Base-by-base conservation (phyloP, 37 sponge, comb jelly and placozoan species). In the Tethya wilhelma region DNA sequence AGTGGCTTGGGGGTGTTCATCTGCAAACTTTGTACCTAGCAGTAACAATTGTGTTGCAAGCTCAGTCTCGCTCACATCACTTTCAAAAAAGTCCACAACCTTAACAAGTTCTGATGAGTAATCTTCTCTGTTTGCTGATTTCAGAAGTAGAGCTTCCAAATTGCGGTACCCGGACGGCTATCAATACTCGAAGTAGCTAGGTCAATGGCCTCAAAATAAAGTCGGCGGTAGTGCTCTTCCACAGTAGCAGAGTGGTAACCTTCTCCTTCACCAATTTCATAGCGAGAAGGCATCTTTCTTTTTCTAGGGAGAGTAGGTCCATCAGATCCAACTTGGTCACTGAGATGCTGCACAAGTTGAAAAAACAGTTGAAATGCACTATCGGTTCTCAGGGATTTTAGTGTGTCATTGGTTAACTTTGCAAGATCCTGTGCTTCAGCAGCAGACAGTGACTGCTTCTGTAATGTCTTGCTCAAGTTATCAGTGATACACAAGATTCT, bases 171-270 rank as follows among this genome's bases (percentile, higher is more conserved):
- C n/a, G n/a, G n/a, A n/a, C n/a, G n/a, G n/a, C n/a, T n/a, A n/a
- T n/a, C n/a, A n/a, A n/a, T n/a, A n/a, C n/a, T n/a, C n/a, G n/a
- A n/a, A n/a, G n/a, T 37, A 22, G 80, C 86, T 31, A 84, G 60
- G 59, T 90, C 90, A 36, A 90, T 56, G 30, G 85, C 90, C 56
- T 90, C 86, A 84, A 84, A 90, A 68, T 90, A 90, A 39, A 69
- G 63, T 38, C 31, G 25, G 42, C 74, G 85, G 44, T 90, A 90
- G 75, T 78, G 73, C 42, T 90, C 90, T 46, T 90, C 80, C 11
- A 79, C 53, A 11, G 85, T 67, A n/a, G 23, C 36, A 56, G 68
- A 72, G 46, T 58, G 62, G 32, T 83, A 83, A 40, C 34, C 64
- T 26, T 38, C 71, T 17, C 78, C 84, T 53, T 59, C 41, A 20